Evolutionary conservation across 1,140 invertebrate species (phyloP).

Genomic region (Drosophila athabasca): DNA sequence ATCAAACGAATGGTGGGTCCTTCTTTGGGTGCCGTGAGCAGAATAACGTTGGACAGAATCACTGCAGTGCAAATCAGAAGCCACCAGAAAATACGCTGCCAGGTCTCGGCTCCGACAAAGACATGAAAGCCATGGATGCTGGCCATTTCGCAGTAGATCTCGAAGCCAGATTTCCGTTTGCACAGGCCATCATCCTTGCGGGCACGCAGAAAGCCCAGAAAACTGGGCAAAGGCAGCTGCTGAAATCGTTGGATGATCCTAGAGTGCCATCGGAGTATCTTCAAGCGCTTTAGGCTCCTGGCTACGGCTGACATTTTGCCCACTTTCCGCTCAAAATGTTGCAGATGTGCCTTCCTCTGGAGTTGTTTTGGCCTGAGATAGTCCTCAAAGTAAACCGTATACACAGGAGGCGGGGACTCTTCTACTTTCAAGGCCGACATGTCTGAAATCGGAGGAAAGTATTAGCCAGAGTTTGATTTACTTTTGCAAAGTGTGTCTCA

Average conservation of each 20-base stretch:
- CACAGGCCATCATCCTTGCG: constrained; percentile 72
- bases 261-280: constrained; percentile 30
- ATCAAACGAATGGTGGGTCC: constrained; percentile 85
- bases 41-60: constrained; percentile 77
- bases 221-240: constrained; percentile 49
- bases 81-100: constrained; percentile 84
- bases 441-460: not conserved
- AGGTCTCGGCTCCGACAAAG: constrained; percentile 66
- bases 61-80: constrained; percentile 82
- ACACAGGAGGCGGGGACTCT: constrained; percentile 16
- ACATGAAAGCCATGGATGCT: constrained; percentile 80
- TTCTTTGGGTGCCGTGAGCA: constrained; percentile 78
- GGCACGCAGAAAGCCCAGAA: constrained; percentile 57
- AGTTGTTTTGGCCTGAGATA: constrained; percentile 55
- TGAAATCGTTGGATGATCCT: constrained; percentile 22
- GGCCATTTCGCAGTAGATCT: constrained; percentile 84
- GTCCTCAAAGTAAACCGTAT: constrained; percentile 60
- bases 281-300: constrained; percentile 31
- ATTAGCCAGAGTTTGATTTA: not conserved
- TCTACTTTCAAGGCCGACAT: constrained; percentile 11
- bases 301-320: not conserved
- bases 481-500: not conserved
- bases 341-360: constrained; percentile 33
- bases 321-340: constrained; percentile 33
- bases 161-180: constrained; percentile 70